Conservation (phyloP, 2,113 vertebrate species). For the Ophiodon elongatus region DNA sequence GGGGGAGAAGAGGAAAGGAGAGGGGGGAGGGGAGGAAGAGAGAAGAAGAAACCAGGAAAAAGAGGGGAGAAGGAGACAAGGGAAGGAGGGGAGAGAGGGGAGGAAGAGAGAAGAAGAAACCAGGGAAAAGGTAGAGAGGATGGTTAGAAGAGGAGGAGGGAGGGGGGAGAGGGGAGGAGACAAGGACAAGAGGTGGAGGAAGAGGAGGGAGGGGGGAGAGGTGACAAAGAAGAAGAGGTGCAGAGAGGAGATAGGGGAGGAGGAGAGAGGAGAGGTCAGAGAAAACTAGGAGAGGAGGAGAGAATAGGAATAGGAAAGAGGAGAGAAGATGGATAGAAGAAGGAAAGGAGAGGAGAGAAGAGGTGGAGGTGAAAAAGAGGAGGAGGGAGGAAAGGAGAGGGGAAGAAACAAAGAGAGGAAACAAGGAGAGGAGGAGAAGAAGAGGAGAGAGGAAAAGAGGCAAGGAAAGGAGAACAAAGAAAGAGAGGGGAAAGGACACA, state of each 20-base stretch:
- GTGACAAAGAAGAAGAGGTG: neutral
- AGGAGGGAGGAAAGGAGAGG: neutral
- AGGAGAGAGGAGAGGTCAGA: conserved; percentile 30
- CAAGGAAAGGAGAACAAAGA: neutral
- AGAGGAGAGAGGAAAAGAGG: neutral
- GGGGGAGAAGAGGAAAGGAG: neutral
- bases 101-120: neutral
- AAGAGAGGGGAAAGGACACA: too few relatives aligned
- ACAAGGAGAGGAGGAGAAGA: neutral
- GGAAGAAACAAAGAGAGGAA: neutral
- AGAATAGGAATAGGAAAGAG: neutral
- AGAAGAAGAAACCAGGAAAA: neutral
- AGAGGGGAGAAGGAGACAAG: too few relatives aligned
- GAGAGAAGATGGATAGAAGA: neutral
- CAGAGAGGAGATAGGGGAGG: neutral
- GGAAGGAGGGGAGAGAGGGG: neutral
- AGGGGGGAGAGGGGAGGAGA: neutral
- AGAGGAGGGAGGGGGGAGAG: neutral
- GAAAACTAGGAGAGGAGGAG: too few relatives aligned
- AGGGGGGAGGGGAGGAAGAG: neutral
- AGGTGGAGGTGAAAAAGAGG: neutral
- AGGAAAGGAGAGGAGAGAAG: neutral
- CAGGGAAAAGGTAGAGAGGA: conserved; percentile 17
- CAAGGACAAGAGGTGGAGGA: too few relatives aligned
- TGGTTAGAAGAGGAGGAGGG: neutral